Evolutionary conservation across 2,888 invertebrate genomes (phyloP), one percentile per base, ranked within the genome.

Genomic region (Odontocolon sp.): DNA sequence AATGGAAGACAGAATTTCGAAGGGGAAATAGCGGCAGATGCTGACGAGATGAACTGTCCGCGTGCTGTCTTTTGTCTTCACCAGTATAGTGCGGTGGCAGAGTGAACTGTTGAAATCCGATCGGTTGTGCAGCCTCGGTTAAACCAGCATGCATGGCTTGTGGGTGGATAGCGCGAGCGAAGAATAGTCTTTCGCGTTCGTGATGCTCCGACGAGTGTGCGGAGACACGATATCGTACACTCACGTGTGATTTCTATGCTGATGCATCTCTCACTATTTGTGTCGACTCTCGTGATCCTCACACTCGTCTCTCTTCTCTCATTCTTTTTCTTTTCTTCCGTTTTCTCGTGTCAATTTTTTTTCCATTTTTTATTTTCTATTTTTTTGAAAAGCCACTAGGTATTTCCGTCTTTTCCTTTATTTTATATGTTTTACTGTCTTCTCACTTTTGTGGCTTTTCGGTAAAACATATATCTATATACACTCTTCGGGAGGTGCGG

Each of bases 241-340:
- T 64, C 64, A 38, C 64, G 45, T 36, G 64, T 33, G 50, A 23
- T 50, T 64, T 23, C 14, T 23, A 26, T 50, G 64, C 33, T 64
- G 36, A 31, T 63, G 21, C 47, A 64, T 63, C 77, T 70, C 79
- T 72, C 77, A 76, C 81, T 81, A 81, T 81, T 81, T 78, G 72
- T 59, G 68, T 72, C 70, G 63, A 68, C 56, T 52, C 8, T 50
- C 26, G 38, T 11, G 18, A 26, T 21, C 50, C 36, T 18, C 61
- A 63, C 72, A 42, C 50, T 52, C 40, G 50, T 50, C 21, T 63
- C 40, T 76, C 68, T 64, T 26, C 68, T 36, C 54, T 9, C 6
- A 8, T 31, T 18, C 36, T 28, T 38, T 38, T 47, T 16, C 23
- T 54, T 56, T 42, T 28, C 18, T 31, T 40, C 26, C 54, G 18